These are phyloP conservation scores for Conger conger DNA, from an alignment of 2,113 vertebrate species.

Conservation along the genomic window DNA sequence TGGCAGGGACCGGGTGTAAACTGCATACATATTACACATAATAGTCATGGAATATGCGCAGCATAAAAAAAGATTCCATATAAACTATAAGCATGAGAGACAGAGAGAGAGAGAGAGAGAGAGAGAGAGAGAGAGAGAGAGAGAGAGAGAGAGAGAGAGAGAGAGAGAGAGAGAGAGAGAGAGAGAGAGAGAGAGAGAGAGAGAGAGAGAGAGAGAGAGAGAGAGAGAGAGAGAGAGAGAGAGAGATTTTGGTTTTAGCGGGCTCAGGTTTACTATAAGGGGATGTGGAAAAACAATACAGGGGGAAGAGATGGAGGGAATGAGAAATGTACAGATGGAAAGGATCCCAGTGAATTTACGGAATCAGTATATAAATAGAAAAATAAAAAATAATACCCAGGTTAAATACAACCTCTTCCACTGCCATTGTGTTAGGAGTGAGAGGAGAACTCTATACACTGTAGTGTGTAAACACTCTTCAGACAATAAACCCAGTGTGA, in stretches of 20 bases:
- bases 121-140: not conserved
- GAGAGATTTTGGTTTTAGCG: not conserved
- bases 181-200: not conserved
- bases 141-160: not conserved
- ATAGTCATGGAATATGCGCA: slow-evolving; percentile 14
- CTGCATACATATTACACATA: slow-evolving; percentile 20
- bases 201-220: not conserved
- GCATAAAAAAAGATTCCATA: slow-evolving; percentile 28
- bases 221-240: not conserved
- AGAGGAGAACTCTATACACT: slow-evolving; percentile 37
- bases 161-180: not conserved
- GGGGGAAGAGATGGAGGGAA: not conserved
- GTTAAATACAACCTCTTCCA: not conserved
- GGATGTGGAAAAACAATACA: not conserved
- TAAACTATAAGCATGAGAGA: not conserved
- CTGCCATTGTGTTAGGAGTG: slow-evolving; percentile 29
- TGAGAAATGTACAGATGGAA: not conserved
- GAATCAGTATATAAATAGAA: not conserved
- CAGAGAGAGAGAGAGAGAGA: not conserved
- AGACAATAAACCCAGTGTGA: slow-evolving; percentile 27
- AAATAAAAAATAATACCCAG: not conserved
- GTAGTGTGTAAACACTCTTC: slow-evolving; percentile 24
- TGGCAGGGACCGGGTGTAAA: slow-evolving; percentile 45
- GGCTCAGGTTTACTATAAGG: not conserved
- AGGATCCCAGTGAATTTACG: not conserved